Evolutionary conservation across 2,113 vertebrate genomes (phyloP), one percentile per base, ranked within the genome.

Genomic region (Scatophagus argus): DNA sequence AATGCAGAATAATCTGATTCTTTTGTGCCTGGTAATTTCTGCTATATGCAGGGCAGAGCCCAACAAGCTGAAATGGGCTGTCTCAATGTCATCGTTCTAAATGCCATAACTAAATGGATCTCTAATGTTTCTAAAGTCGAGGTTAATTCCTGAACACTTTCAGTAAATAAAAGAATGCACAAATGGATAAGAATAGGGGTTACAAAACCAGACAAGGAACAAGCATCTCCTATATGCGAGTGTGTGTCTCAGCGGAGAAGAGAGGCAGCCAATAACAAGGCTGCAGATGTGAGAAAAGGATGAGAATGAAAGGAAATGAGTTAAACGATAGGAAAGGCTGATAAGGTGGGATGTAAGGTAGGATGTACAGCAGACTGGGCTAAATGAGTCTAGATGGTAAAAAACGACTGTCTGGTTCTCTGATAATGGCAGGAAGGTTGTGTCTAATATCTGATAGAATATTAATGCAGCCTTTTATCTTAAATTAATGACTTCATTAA

Each of bases 401-500:
- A 86, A 84, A 86, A 81, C 65, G 80, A 82, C 52, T 27, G 82
- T 77, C 84, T 76, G 80, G 55, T 32, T 74, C 64, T 21, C 27
- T 29, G 76, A 60, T 76, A 73, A 77, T 65, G 44, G 65, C 79
- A 82, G 83, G 83, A 89, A 78, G 79, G 73, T 84, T 86, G 56
- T 69, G 79, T 87, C 76, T 83, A 86, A 84, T 83, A 82, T 80
- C 77, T 82, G 84, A 87, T 88, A 43, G 64, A 89, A 91, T 90
- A 91, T 91, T 86, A 85, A 91, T 87, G 80, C 27, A 67, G 85
- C 41, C 69, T 88, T 85, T 86, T 76, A 84, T 84, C 83, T 65
- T 29, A 7, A 85, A 80, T 85, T 78, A 90, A 91, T 79, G 77
- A 78, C 44, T 77, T 87, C 82, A 90, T 89, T 87, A 87, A 88